phyloP scores from a whole-genome alignment of 1,140 invertebrate genomes.

The Drosophila insularis region DNA sequence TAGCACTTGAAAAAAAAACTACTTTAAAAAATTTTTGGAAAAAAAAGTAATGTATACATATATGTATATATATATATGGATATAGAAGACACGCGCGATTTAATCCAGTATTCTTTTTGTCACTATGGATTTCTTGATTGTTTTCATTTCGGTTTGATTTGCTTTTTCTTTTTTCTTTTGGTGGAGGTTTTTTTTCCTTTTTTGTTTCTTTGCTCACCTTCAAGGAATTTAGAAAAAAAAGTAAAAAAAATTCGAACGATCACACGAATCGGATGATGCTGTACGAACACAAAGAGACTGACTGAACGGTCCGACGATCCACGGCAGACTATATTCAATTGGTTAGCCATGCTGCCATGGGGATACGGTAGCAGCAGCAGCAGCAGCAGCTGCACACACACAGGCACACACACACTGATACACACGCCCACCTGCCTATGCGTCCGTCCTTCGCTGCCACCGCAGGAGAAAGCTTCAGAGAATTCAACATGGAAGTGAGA shows the following conservation, averaged over 20 bases:
- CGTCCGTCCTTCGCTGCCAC: conserved; percentile 52
- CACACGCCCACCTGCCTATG: conserved; percentile 65
- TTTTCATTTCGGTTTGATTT: conserved; percentile 30
- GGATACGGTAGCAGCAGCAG: conserved; percentile 52
- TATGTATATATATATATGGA: conserved; percentile 4
- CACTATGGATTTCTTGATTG: conserved; percentile 20
- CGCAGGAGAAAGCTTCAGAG: conserved; percentile 3
- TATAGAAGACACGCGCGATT: background rate
- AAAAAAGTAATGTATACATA: conserved; percentile 23
- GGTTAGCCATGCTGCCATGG: conserved; percentile 62
- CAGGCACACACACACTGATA: background rate
- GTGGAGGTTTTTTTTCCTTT: conserved; percentile 13
- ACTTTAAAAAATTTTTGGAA: conserved; percentile 31
- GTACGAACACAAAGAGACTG: conserved; percentile 72
- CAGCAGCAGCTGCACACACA: conserved; percentile 15
- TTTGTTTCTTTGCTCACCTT: conserved; percentile 71
- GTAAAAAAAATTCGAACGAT: conserved; percentile 79
- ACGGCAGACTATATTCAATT: conserved; percentile 82
- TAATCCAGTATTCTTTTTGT: conserved; percentile 2
- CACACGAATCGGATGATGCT: conserved; percentile 80
- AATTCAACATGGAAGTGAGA: conserved; percentile 20
- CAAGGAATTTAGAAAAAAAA: conserved; percentile 82
- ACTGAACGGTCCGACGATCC: conserved; percentile 83
- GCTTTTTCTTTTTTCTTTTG: conserved; percentile 8
- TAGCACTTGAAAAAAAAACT: conserved; percentile 65